phyloP scores from a whole-genome alignment of 2,888 invertebrate genomes.

The Leptinotarsa juncta region DNA sequence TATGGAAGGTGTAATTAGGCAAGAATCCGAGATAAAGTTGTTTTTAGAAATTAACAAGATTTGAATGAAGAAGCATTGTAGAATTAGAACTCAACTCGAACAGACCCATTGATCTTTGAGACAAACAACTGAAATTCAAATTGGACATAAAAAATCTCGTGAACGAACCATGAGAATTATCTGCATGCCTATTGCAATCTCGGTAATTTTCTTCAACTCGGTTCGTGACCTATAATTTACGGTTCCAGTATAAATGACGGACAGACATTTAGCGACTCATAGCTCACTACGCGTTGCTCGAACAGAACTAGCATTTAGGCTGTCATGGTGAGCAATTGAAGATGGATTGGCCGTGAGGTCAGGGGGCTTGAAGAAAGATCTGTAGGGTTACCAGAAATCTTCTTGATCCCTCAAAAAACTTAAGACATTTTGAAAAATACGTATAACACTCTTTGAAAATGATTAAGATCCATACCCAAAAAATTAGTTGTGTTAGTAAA shows the following conservation, averaged over 20 bases:
- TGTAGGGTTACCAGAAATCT: background rate
- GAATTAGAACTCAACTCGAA: no score
- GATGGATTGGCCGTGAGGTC: background rate
- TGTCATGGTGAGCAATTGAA: slow-evolving; percentile 9
- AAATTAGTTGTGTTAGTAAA: no score
- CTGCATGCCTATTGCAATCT: slow-evolving; percentile 26
- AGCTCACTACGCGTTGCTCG: slow-evolving; percentile 19
- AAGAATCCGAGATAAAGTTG: no score
- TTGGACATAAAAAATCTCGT: background rate
- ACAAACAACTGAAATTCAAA: background rate
- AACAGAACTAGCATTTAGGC: slow-evolving; percentile 5
- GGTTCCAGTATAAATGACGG: slow-evolving; percentile 33
- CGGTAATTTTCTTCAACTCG: slow-evolving; percentile 31
- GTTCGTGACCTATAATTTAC: slow-evolving; percentile 43
- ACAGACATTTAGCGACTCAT: slow-evolving; percentile 31
- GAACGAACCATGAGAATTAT: slow-evolving; percentile 29
- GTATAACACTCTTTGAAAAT: no score
- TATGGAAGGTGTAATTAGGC: no score
- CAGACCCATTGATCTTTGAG: background rate
- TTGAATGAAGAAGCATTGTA: no score
- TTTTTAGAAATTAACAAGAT: no score
- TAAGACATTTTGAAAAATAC: no score
- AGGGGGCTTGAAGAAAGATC: background rate
- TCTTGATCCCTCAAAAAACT: no score
- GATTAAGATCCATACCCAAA: no score